Evolutionary conservation across 2,113 vertebrate genomes (phyloP).

Genomic region (Phalacrocorax carbo): DNA sequence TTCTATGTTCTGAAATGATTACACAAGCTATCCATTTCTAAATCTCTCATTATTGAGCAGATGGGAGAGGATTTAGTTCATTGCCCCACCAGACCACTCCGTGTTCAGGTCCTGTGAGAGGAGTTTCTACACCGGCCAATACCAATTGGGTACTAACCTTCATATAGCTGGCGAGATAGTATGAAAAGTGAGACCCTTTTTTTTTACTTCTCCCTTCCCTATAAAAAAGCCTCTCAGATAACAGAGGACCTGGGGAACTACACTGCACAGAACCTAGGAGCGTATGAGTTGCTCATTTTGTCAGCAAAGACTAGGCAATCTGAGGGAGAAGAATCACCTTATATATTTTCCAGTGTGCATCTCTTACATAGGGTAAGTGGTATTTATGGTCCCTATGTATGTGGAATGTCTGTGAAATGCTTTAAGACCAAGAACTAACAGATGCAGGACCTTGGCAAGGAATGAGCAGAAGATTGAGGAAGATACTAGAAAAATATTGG

Average conservation of each 20-base stretch:
- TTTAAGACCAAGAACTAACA: neutral
- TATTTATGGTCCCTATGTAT: neutral
- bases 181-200: neutral
- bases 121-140: neutral
- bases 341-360: neutral
- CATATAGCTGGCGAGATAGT: accelerated
- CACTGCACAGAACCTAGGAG: neutral
- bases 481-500: neutral
- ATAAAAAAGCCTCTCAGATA: neutral
- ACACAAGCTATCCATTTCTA: neutral
- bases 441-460: neutral
- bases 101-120: neutral
- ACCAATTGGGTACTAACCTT: neutral
- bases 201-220: neutral
- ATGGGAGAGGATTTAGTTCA: neutral
- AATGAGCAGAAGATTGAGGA: neutral
- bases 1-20: neutral
- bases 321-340: neutral
- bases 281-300: accelerated
- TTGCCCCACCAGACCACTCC: neutral
- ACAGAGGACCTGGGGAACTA: accelerated
- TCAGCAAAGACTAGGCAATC: neutral
- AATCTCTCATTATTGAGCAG: neutral
- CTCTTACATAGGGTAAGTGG: neutral
- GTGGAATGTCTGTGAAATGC: neutral